Evolutionary conservation across 53 echinoderm and acorn worm genomes (phyloP).

Genomic region (Crossaster papposus): DNA sequence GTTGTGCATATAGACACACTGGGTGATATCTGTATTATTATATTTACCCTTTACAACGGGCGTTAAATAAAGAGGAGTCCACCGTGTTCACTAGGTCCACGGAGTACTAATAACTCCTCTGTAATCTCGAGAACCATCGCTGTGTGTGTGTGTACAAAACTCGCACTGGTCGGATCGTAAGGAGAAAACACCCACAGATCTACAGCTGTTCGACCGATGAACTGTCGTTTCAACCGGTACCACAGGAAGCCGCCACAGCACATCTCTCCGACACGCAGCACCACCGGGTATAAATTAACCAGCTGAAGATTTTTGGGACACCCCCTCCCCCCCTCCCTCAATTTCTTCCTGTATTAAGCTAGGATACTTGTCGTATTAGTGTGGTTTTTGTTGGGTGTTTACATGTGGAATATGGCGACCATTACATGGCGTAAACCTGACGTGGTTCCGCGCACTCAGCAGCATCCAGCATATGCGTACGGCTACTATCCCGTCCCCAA

Average conservation of each 20-base stretch:
- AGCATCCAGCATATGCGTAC: slow-evolving; percentile 50
- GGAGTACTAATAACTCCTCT: neutral
- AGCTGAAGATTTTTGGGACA: neutral
- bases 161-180: neutral
- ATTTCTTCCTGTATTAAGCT: no score
- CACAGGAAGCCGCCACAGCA: neutral
- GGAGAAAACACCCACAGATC: neutral
- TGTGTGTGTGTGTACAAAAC: neutral
- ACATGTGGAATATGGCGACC: slow-evolving; percentile 69
- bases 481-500: slow-evolving; percentile 54
- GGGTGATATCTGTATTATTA: neutral
- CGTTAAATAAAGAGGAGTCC: neutral
- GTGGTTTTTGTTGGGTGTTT: neutral
- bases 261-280: neutral
- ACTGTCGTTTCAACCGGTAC: neutral
- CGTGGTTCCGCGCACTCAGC: slow-evolving; percentile 52
- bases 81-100: neutral
- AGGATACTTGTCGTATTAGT: neutral
- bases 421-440: slow-evolving; percentile 65
- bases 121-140: neutral
- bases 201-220: slow-evolving; percentile 24
- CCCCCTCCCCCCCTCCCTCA: neutral
- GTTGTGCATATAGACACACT: slow-evolving; percentile 7
- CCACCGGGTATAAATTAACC: neutral
- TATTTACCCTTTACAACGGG: neutral